phyloP scores from a whole-genome alignment of 1,140 invertebrate species.

The Drosophila lacertosa region DNA sequence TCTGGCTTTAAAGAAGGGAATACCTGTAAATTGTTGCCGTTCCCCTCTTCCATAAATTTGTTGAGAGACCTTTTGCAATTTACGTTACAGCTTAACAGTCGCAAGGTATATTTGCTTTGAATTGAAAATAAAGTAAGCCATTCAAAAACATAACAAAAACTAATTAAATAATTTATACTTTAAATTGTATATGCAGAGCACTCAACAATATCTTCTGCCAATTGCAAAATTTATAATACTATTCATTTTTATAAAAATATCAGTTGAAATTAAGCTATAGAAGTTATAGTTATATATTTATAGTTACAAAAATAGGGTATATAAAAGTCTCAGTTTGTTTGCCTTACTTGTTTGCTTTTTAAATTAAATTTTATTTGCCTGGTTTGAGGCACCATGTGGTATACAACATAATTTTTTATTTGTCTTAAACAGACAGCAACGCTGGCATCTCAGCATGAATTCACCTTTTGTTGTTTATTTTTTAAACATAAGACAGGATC shows the following conservation, averaged over 20 bases:
- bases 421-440: constrained; percentile 35
- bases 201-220: no score
- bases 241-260: constrained; percentile 14
- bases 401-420: constrained; percentile 76
- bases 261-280: no score
- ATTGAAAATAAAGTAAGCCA: neutral
- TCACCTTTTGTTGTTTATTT: neutral
- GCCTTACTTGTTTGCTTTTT: neutral
- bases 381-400: constrained; percentile 62
- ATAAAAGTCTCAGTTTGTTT: neutral
- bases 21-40: constrained; percentile 3
- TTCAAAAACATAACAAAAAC: neutral
- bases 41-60: constrained; percentile 55
- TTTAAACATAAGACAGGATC: neutral
- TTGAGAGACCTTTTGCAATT: constrained; percentile 35
- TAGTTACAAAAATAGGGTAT: constrained; percentile 4
- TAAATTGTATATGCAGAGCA: no score
- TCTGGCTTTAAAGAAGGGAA: constrained; percentile 1
- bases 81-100: constrained; percentile 18
- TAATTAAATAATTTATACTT: neutral
- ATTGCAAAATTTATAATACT: no score
- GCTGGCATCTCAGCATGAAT: constrained; percentile 47
- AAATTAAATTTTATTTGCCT: constrained; percentile 65
- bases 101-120: neutral
- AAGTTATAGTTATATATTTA: neutral